Conservation (phyloP, 1,140 invertebrate species). For the Drosophila sturtevanti region DNA sequence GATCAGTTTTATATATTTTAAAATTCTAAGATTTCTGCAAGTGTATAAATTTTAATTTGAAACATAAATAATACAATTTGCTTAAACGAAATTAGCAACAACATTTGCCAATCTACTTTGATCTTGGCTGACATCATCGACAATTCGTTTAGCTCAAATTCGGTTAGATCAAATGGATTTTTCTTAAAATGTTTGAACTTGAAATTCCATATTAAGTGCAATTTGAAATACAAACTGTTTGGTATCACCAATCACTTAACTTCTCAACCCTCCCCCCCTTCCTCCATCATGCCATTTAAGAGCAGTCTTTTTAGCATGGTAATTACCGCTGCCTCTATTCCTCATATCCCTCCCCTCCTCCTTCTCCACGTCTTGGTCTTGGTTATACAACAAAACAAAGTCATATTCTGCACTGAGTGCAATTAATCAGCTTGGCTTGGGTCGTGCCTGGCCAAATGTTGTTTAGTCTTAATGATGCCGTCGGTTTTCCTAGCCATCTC, state of each 20-base stretch:
- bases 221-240: slow-evolving; percentile 63
- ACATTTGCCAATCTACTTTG: slow-evolving; percentile 58
- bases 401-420: slow-evolving; percentile 73
- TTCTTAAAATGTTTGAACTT: slow-evolving; percentile 52
- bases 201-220: slow-evolving; percentile 80
- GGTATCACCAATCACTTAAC: background rate
- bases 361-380: slow-evolving; percentile 32
- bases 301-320: slow-evolving; percentile 65
- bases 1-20: no score
- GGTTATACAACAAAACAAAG: slow-evolving; percentile 56
- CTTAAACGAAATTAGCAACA: slow-evolving; percentile 51
- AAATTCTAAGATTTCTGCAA: background rate
- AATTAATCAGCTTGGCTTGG: slow-evolving; percentile 72
- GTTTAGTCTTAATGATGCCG: slow-evolving; percentile 75
- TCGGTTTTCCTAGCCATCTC: slow-evolving; percentile 33
- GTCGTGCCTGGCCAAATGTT: slow-evolving; percentile 79
- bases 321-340: slow-evolving; percentile 47
- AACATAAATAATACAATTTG: slow-evolving; percentile 59
- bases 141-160: background rate
- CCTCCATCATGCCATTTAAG: no score
- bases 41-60: slow-evolving; percentile 22
- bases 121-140: slow-evolving; percentile 56
- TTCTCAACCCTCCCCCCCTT: background rate
- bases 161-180: slow-evolving; percentile 58
- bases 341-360: background rate